phyloP scores from a whole-genome alignment of 2,113 vertebrate genomes.

The Eublepharis macularius region DNA sequence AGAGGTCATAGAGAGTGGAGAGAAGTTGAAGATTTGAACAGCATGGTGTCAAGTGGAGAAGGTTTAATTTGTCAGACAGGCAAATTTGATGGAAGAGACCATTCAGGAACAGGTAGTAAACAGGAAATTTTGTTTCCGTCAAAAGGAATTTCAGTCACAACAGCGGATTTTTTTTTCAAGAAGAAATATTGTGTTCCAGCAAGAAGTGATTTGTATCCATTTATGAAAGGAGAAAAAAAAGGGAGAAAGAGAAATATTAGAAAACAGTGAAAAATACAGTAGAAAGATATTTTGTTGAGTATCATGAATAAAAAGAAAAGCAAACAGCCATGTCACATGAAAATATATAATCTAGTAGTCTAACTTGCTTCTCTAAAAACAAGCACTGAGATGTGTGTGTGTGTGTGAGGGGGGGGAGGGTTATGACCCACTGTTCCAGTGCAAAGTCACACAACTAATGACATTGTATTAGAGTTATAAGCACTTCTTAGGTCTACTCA shows the following conservation, averaged over 20 bases:
- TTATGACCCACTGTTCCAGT: neutral
- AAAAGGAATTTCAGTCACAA: conserved; percentile 83
- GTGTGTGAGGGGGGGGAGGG: too few relatives aligned
- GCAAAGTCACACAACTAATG: neutral
- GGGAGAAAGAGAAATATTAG: conserved; percentile 80
- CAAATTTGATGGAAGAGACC: conserved; percentile 77
- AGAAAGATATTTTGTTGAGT: conserved; percentile 69
- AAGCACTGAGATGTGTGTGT: too few relatives aligned
- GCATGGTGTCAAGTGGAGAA: conserved; percentile 69
- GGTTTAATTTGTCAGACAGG: conserved; percentile 83
- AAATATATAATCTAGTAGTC: conserved; percentile 16
- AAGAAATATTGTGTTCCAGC: conserved; percentile 85
- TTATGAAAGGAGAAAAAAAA: conserved; percentile 77
- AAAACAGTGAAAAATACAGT: conserved; percentile 79
- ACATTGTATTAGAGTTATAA: neutral
- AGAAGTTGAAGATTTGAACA: conserved; percentile 78
- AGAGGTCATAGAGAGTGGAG: conserved; percentile 80
- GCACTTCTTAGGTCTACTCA: neutral
- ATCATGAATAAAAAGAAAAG: conserved; percentile 67
- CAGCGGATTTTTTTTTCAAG: conserved; percentile 82
- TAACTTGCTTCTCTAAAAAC: neutral
- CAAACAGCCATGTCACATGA: conserved; percentile 56
- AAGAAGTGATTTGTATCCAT: conserved; percentile 88
- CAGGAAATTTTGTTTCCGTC: conserved; percentile 83
- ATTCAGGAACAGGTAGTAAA: conserved; percentile 82